Base-by-base conservation (phyloP, 2,888 invertebrate species). In the Hedychridium roseum region DNA sequence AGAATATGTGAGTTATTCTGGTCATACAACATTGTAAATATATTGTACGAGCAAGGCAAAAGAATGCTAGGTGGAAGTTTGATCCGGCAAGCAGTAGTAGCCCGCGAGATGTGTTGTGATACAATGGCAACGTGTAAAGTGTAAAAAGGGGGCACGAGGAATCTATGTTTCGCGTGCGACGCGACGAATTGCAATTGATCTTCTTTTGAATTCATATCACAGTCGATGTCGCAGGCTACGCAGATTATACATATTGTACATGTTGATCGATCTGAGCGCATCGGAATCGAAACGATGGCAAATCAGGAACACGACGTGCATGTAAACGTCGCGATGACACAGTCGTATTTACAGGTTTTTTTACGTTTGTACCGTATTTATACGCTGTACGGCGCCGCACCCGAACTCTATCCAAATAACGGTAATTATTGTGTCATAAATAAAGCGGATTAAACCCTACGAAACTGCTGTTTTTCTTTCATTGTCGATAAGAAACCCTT, bases 301-400 rank as follows among this genome's bases (percentile, higher is more conserved):
- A 44, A 23, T n/a, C n/a, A 43, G 35, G 43, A 49, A 15, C 31
- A 12, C 49, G 50, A 59, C 45, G 43, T 59, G 52, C 49, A 57
- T 48, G 41, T 59, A 61, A 60, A n/a, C 43, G 50, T 60, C 48
- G 34, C 31, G 56, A 64, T 54, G 61, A 68, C 67, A 66, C 70
- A 70, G 57, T 68, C 62, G 61, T 66, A 69, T 70, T 69, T 69
- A 71, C 68, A 70, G 66, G 70, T 71, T 74, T 74, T 23, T 74
- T 72, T 74, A 73, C 72, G 74, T 74, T 74, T 74, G 66, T 74
- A 74, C 71, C 65, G 72, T 74, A 68, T 73, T 74, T 74, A 68
- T 73, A 73, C 59, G 65, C 68, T 68, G 66, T 70, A 73, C 65
- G 64, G 66, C 70, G 64, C 66, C 66, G 66, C 71, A 72, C 66